Evolutionary conservation across 2,113 vertebrate genomes (phyloP).

Genomic region (Camelus bactrianus): DNA sequence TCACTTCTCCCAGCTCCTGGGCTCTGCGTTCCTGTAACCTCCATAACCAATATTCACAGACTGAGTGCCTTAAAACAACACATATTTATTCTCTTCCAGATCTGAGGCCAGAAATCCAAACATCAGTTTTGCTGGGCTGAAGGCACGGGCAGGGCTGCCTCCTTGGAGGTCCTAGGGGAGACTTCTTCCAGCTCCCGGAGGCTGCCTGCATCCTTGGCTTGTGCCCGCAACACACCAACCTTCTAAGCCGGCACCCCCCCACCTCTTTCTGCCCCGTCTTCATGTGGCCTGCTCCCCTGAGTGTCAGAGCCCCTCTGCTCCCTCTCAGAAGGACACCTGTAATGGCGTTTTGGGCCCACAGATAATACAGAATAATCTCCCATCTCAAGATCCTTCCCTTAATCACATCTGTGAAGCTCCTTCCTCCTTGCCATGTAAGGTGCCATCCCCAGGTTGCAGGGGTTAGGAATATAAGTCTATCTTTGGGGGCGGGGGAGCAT

Average conservation of each 20-base stretch:
- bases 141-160: accelerated
- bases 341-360: accelerated
- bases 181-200: background rate
- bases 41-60: background rate
- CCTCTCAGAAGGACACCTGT: too few relatives aligned
- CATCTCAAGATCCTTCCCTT: background rate
- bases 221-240: accelerated
- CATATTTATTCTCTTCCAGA: background rate
- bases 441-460: accelerated
- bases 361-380: background rate
- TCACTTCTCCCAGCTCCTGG: background rate
- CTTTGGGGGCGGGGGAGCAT: background rate
- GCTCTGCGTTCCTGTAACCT: background rate
- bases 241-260: background rate
- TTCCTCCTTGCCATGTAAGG: background rate
- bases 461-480: accelerated
- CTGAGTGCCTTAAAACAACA: background rate
- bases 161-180: accelerated
- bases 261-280: accelerated
- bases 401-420: too few relatives aligned
- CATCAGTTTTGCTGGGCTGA: background rate
- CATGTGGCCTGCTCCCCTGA: accelerated
- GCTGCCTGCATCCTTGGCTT: background rate
- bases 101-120: background rate
- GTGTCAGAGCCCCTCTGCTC: accelerated